phyloP scores from a whole-genome alignment of 1,140 invertebrate species.

The Dinoponera quadriceps region DNA sequence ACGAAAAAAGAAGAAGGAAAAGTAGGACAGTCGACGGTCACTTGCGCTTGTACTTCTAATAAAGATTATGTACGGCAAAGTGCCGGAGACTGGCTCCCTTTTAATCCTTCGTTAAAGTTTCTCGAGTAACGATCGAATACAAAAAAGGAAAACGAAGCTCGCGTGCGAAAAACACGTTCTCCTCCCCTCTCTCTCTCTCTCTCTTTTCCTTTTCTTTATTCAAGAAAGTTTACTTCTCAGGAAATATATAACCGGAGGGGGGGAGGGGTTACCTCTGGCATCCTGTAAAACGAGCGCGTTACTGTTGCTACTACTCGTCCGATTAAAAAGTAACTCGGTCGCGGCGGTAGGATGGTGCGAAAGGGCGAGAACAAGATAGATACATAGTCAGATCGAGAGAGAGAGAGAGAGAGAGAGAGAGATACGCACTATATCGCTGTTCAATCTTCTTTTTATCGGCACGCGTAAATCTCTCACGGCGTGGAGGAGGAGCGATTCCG shows the following conservation, averaged over 20 bases:
- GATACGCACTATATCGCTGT: neutral
- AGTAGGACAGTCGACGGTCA: neutral
- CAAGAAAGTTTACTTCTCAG: neutral
- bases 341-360: no score
- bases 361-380: no score
- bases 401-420: no score
- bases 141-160: neutral
- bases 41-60: constrained; percentile 1
- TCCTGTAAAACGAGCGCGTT: neutral
- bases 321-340: neutral
- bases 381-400: no score
- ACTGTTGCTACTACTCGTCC: neutral
- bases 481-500: neutral
- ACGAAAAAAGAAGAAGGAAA: neutral
- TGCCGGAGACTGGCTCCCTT: neutral
- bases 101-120: neutral
- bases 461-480: neutral
- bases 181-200: no score
- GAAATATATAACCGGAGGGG: neutral
- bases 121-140: neutral
- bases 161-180: neutral
- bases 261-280: neutral
- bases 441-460: neutral
- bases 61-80: constrained; percentile 9
- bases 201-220: neutral